phyloP scores from a whole-genome alignment of 2,113 vertebrate genomes.

The Cricetomys ansorgei region DNA sequence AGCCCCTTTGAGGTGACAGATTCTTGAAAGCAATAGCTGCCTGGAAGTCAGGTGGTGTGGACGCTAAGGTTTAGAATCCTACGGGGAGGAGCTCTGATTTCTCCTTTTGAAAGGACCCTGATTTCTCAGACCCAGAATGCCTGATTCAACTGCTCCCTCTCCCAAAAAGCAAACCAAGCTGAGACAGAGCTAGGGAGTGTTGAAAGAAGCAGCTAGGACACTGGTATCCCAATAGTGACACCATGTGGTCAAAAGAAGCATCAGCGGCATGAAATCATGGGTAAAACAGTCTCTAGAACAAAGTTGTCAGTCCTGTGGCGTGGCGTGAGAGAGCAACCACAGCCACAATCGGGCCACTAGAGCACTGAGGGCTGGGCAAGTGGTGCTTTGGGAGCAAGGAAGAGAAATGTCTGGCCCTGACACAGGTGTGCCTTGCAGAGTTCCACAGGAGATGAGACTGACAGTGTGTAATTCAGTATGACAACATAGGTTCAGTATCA shows the following conservation, averaged over 20 bases:
- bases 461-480: neutral
- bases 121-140: neutral
- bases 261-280: neutral
- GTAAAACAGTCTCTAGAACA: neutral
- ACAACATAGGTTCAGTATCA: neutral
- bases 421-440: neutral
- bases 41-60: neutral
- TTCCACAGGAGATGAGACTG: neutral
- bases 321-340: neutral
- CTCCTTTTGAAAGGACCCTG: neutral
- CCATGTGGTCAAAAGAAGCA: constrained; percentile 53
- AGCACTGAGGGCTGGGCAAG: neutral
- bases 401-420: neutral
- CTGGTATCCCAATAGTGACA: constrained; percentile 47
- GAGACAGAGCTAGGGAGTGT: neutral
- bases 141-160: neutral
- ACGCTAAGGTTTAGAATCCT: neutral
- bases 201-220: neutral
- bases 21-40: neutral
- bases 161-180: neutral
- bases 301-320: neutral
- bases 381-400: neutral
- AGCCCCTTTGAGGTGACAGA: neutral
- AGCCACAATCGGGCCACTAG: neutral
- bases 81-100: neutral